Percentiles rank a stretch among this genome's conserved stretches.
Conservation (phyloP, 2,888 invertebrate species). For the Nephrotoma appendiculata region DNA sequence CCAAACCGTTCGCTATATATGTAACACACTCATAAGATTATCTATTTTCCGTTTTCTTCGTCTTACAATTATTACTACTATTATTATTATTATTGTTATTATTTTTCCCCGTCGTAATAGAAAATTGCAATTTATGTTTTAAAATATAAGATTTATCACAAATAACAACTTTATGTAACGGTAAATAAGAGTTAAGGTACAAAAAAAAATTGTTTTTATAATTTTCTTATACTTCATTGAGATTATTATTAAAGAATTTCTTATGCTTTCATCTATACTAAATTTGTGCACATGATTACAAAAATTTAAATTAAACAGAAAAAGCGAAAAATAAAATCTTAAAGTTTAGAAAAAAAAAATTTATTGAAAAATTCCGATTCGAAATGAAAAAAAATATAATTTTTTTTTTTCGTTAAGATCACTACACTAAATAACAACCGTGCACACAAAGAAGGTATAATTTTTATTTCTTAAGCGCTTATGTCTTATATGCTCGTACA, state of each 20-base stretch:
- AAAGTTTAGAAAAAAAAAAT: background rate
- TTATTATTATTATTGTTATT: background rate
- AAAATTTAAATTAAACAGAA: background rate
- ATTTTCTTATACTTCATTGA: background rate
- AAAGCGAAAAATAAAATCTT: background rate
- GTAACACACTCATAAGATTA: background rate
- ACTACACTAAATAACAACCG: background rate
- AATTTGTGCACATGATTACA: background rate
- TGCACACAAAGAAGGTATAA: background rate
- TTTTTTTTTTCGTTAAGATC: background rate
- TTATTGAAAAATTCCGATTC: background rate
- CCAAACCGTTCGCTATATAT: background rate
- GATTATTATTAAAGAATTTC: background rate
- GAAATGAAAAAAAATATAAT: background rate
- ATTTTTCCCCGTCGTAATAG: background rate
- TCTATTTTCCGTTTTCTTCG: background rate
- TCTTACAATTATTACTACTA: background rate
- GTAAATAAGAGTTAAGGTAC: background rate
- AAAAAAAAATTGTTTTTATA: background rate
- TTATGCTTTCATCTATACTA: background rate
- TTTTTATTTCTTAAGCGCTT: background rate
- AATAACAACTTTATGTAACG: slow-evolving; percentile 3
- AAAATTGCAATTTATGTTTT: background rate
- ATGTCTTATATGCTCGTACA: background rate
- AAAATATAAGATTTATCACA: slow-evolving; percentile 1